Evolutionary conservation across 23 tunicate genomes (phyloP).

Genomic region (Ciona savignyi): DNA sequence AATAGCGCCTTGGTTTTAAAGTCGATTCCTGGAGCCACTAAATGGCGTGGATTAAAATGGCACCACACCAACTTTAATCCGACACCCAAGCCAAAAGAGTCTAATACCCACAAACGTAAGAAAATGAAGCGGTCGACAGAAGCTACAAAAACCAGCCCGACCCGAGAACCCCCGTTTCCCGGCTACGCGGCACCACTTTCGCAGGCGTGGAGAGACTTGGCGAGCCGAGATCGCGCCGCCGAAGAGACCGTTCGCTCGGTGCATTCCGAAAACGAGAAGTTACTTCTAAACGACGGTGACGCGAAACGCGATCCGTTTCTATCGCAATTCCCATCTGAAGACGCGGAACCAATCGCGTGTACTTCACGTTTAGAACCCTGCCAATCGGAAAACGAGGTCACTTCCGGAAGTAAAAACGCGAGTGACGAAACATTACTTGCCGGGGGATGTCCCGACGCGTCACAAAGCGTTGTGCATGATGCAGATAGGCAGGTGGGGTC

Average conservation of each 20-base stretch:
- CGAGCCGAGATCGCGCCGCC: not conserved
- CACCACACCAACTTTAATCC: not conserved
- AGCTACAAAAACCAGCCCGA: not conserved
- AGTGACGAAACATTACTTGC: not conserved
- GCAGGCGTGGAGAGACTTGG: not conserved
- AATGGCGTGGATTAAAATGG: not conserved
- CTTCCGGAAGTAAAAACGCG: not conserved
- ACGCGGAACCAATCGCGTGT: not conserved
- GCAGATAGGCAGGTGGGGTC: not conserved
- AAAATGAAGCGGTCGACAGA: not conserved
- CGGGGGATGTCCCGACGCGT: not conserved
- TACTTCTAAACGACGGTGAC: not conserved
- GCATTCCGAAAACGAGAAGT: not conserved
- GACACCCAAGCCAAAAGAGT: not conserved
- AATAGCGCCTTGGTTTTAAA: not conserved
- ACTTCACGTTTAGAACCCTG: not conserved
- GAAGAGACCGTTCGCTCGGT: not conserved
- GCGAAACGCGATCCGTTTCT: not conserved
- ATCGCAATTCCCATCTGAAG: not conserved
- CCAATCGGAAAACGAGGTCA: not conserved
- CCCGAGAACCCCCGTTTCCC: not conserved
- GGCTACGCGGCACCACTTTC: not conserved
- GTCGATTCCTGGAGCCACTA: not conserved
- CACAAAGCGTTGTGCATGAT: not conserved
- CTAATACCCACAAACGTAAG: not conserved